Conservation (phyloP, 2,888 invertebrate genomes). For the Morpho deidamia region DNA sequence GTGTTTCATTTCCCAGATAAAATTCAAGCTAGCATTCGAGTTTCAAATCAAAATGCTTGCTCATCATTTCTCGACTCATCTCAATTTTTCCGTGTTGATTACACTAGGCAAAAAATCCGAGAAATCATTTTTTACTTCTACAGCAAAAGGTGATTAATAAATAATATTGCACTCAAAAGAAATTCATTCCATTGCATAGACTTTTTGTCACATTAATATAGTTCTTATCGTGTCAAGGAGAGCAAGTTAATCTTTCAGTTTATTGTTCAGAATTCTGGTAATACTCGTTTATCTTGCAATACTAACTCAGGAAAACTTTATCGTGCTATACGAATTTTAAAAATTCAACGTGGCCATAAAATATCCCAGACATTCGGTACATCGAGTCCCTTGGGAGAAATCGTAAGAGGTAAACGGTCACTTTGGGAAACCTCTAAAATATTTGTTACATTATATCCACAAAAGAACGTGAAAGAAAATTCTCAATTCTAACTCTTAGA, state of each 20-base stretch:
- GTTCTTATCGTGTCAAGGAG: too few species aligned
- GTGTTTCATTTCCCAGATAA: slow-evolving; percentile 14
- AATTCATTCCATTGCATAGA: too few species aligned
- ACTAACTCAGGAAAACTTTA: too few species aligned
- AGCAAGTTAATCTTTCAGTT: too few species aligned
- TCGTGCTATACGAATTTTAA: slow-evolving; percentile 10
- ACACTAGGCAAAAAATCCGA: background rate
- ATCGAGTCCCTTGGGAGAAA: slow-evolving; percentile 14
- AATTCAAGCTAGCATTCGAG: slow-evolving; percentile 12
- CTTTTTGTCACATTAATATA: too few species aligned
- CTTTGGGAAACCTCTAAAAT: slow-evolving; percentile 6
- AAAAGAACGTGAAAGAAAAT: background rate
- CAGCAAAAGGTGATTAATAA: background rate
- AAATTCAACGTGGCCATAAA: slow-evolving; percentile 16
- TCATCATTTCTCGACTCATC: slow-evolving; percentile 13
- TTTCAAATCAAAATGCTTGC: slow-evolving; percentile 13
- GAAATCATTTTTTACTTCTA: background rate
- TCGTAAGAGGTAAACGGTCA: slow-evolving; percentile 6
- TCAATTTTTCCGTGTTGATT: slow-evolving; percentile 8
- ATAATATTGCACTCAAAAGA: too few species aligned
- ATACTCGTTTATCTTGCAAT: too few species aligned
- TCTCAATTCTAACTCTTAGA: background rate
- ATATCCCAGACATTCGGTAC: slow-evolving; percentile 9
- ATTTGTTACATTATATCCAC: slow-evolving; percentile 3
- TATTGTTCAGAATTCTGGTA: too few species aligned